Conservation (phyloP, 2,113 vertebrate species). For the Andinoacara biseriatus region DNA sequence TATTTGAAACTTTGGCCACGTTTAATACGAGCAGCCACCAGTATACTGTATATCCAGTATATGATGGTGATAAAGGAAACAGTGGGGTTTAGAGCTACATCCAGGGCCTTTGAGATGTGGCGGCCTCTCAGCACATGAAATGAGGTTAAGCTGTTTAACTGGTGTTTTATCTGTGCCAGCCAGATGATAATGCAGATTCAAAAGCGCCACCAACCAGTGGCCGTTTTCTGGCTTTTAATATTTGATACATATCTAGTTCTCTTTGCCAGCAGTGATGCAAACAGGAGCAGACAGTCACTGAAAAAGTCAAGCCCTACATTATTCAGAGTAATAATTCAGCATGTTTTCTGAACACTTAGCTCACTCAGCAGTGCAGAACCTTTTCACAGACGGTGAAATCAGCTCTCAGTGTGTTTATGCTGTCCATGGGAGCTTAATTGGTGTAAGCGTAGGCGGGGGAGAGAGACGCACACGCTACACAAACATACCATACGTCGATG, state of each 20-base stretch:
- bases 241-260: constrained; percentile 68
- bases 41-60: too few relatives aligned
- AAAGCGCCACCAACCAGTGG: background rate
- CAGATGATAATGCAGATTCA: constrained; percentile 12
- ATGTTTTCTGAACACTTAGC: constrained; percentile 39
- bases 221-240: constrained; percentile 52
- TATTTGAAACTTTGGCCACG: background rate
- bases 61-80: background rate
- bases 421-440: constrained; percentile 36
- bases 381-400: constrained; percentile 30
- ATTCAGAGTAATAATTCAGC: constrained; percentile 56
- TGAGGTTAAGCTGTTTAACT: constrained; percentile 16
- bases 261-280: constrained; percentile 53
- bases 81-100: background rate
- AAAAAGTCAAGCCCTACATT: constrained; percentile 55
- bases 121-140: background rate
- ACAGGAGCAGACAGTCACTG: constrained; percentile 39
- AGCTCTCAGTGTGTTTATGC: background rate
- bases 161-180: background rate
- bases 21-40: background rate
- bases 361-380: constrained; percentile 33
- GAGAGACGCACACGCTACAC: background rate
- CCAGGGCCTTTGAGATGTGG: background rate
- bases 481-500: background rate
- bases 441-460: constrained; percentile 5